Conservation (phyloP, 2,888 invertebrate species). For the Oxytorus armatus region DNA sequence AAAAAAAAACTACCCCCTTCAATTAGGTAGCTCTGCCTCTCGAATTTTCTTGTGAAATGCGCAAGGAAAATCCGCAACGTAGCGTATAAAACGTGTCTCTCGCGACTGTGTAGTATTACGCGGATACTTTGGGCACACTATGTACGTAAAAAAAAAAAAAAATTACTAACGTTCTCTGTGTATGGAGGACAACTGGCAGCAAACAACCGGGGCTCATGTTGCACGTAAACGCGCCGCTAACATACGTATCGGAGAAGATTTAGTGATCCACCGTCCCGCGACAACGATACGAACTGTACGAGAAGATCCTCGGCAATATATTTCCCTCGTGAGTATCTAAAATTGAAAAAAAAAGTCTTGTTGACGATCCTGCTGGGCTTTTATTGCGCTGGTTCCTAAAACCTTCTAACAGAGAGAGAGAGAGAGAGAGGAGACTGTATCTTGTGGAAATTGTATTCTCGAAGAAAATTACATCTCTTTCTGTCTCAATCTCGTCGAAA, state of each 20-base stretch:
- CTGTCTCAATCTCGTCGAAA: too few relatives aligned
- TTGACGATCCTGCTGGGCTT: too few relatives aligned
- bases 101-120: constrained; percentile 5
- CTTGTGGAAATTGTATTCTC: too few relatives aligned
- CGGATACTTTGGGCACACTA: constrained; percentile 33
- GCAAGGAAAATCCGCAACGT: constrained; percentile 40
- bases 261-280: constrained; percentile 1
- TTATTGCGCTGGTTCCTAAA: too few relatives aligned
- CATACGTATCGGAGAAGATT: background rate
- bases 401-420: too few relatives aligned
- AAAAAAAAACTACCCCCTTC: constrained; percentile 30
- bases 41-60: constrained; percentile 41
- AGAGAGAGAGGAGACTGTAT: too few relatives aligned
- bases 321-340: background rate
- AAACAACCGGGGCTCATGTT: background rate
- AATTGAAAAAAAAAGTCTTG: too few relatives aligned
- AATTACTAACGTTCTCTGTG: background rate
- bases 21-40: background rate
- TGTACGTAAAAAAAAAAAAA: constrained; percentile 18
- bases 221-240: background rate
- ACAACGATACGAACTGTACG: too few relatives aligned
- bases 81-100: constrained; percentile 38
- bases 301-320: background rate
- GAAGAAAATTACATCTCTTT: too few relatives aligned
- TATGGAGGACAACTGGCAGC: background rate